Conservation (phyloP, 2,113 vertebrate species). For the Micronisus gabar region DNA sequence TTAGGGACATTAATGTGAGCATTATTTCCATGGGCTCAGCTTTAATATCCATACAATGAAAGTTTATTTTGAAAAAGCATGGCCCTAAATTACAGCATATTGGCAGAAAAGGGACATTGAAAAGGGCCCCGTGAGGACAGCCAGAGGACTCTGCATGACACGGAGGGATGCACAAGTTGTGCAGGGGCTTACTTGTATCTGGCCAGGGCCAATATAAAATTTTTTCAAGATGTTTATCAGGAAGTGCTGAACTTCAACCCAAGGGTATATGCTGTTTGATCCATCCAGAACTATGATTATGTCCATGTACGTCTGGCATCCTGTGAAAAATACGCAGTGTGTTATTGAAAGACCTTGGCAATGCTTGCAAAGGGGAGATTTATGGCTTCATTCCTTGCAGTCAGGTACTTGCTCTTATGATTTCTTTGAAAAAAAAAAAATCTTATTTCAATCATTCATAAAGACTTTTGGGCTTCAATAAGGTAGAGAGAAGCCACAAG, state of each 20-base stretch:
- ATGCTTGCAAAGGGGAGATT: neutral
- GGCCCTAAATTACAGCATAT: accelerated
- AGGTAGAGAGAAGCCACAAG: neutral
- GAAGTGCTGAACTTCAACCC: slow-evolving; percentile 96
- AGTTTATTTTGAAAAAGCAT: neutral
- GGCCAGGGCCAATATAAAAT: slow-evolving; percentile 91
- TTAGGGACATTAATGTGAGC: accelerated
- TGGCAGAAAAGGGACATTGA: accelerated
- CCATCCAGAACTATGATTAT: slow-evolving; percentile 96
- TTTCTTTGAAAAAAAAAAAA: neutral
- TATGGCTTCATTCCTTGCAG: neutral
- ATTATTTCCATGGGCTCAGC: accelerated
- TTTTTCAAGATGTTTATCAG: slow-evolving; percentile 95
- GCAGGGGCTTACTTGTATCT: slow-evolving; percentile 88
- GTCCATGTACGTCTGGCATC: slow-evolving; percentile 97
- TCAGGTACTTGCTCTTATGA: neutral
- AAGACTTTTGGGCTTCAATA: neutral
- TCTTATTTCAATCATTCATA: neutral
- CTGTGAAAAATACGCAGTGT: slow-evolving; percentile 53
- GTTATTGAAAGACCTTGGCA: neutral
- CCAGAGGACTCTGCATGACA: neutral
- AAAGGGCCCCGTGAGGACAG: accelerated
- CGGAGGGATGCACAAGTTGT: accelerated
- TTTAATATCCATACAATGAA: neutral
- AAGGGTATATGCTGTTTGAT: slow-evolving; percentile 98